Evolutionary conservation across 2,888 invertebrate species (phyloP), one percentile per base, ranked within the genome.

Genomic region (Abscondita cerata): DNA sequence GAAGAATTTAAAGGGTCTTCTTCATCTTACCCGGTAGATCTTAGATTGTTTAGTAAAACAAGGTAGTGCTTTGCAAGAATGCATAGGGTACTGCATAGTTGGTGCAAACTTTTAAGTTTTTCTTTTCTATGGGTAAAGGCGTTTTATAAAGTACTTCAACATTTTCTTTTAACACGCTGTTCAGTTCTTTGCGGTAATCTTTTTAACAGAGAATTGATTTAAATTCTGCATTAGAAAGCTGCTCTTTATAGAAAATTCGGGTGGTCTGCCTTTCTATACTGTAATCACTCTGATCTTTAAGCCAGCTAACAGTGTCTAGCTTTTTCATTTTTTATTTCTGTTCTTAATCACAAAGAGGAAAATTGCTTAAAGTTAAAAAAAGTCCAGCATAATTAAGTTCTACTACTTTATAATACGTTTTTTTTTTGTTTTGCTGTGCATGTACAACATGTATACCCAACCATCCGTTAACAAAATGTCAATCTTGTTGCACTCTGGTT

Each of bases 371-470:
- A 64, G 52, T 63, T 44, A 38, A 62, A 25, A 55, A 57, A 59
- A 41, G n/a, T n/a, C 63, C 56, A 36, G 33, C 6, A 51, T 19
- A 55, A 13, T 54, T 40, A 20, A 62, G 15, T 53, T 64, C 52
- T 25, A 16, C 34, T n/a, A 53, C 62, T 56, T 50, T 48, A 44
- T 67, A 62, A 51, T 40, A 52, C 18, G 58, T 60, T 16, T 62
- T 19, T 19, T 36, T 59, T n/a, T n/a, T n/a, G n/a, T 64, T 69
- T 67, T 47, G 60, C 64, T n/a, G 58, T 64, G 13, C 66, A n/a
- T n/a, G 38, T 20, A 50, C 65, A 8, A 58, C 54, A 38, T n/a
- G 64, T 59, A 51, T 60, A 68, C n/a, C 67, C 69, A 68, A 34
- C 54, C 47, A 1, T 66, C 66, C 19, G 67, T 64, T 1, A 59